Evolutionary conservation across 2,888 invertebrate species (phyloP).

Genomic region (Drosophila cognata): DNA sequence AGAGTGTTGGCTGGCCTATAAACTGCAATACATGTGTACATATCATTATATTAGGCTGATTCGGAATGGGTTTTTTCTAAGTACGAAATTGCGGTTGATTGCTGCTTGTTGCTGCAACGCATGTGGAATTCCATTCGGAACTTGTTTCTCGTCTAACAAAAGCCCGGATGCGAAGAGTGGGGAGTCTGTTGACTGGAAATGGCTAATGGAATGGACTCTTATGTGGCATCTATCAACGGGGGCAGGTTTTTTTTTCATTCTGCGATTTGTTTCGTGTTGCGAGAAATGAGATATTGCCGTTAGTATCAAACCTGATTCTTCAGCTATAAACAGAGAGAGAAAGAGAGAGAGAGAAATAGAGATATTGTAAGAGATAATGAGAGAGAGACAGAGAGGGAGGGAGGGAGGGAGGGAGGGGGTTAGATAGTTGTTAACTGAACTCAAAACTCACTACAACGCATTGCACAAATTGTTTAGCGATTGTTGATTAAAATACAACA

Average conservation of each 20-base stretch:
- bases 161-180: conserved; percentile 22
- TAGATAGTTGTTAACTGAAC: conserved; percentile 13
- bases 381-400: neutral
- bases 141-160: conserved; percentile 35
- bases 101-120: neutral
- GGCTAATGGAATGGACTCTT: neutral
- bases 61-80: conserved; percentile 12
- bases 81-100: conserved; percentile 2
- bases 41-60: conserved; percentile 1
- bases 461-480: conserved; percentile 19
- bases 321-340: neutral
- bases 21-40: neutral
- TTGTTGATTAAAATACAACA: conserved; percentile 31
- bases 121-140: conserved; percentile 25
- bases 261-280: conserved; percentile 1
- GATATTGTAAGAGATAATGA: neutral
- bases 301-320: neutral
- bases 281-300: conserved; percentile 9
- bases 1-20: neutral
- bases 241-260: conserved; percentile 2
- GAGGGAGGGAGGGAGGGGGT: neutral
- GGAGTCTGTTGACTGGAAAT: conserved; percentile 39
- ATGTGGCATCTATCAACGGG: neutral
- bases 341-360: neutral
- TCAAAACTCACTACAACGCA: conserved; percentile 30